These are phyloP conservation scores for Bagarius yarrelli DNA, from an alignment of 2,113 vertebrate genomes.

Conservation along the genomic window DNA sequence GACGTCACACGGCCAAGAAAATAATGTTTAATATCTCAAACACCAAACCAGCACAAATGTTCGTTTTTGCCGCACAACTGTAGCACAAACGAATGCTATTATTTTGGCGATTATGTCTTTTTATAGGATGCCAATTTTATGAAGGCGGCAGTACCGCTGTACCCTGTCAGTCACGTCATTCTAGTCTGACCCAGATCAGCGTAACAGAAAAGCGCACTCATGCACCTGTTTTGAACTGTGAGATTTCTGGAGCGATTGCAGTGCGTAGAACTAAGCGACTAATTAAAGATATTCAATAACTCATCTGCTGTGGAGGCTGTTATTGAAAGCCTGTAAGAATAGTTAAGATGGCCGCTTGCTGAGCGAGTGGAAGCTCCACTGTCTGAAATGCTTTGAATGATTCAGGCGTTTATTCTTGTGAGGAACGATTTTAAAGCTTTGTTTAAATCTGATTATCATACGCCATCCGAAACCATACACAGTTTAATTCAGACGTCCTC, in stretches of 20 bases:
- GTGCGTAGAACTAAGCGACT: slow-evolving; percentile 40
- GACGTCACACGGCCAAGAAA: too few species aligned
- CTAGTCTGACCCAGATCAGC: slow-evolving; percentile 24
- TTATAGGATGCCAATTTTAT: too few species aligned
- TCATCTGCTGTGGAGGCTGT: slow-evolving; percentile 33
- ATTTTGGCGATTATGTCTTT: too few species aligned
- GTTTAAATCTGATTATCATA: slow-evolving; percentile 2
- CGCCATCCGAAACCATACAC: background rate
- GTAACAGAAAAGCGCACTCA: background rate
- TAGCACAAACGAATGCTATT: too few species aligned
- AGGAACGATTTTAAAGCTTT: slow-evolving; percentile 35
- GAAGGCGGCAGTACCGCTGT: too few species aligned
- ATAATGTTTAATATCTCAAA: too few species aligned
- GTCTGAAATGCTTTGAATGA: slow-evolving; percentile 33
- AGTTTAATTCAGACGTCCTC: background rate
- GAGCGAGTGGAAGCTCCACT: slow-evolving; percentile 31
- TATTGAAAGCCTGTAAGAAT: slow-evolving; percentile 33
- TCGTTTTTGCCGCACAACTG: too few species aligned
- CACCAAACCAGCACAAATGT: too few species aligned
- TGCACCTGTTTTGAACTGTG: slow-evolving; percentile 18
- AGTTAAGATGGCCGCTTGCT: slow-evolving; percentile 37
- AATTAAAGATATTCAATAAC: slow-evolving; percentile 57
- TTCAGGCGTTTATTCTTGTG: slow-evolving; percentile 34
- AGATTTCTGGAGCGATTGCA: slow-evolving; percentile 41
- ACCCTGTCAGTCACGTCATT: background rate